Percentiles rank a stretch among this genome's conserved stretches.
Evolutionary conservation across 2,797 vertebrate genomes (phyloP).

Genomic region (Pelochelys cantorii): DNA sequence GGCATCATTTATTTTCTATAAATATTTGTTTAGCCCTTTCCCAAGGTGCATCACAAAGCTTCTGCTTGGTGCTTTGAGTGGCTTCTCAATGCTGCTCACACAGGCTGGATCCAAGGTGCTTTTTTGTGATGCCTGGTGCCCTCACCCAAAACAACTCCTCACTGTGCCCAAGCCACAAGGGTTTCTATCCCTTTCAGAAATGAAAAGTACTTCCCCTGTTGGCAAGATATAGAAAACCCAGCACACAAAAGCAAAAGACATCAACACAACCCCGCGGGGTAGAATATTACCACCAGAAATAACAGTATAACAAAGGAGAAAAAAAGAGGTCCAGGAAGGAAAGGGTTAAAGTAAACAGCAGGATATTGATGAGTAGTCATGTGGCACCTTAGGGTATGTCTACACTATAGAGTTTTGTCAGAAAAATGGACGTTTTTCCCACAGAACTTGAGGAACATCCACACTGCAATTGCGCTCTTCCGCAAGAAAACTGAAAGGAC

Average conservation of each 20-base stretch:
- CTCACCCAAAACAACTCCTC: neutral
- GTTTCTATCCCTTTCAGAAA: neutral
- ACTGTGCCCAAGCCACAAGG: neutral
- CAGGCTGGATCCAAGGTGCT: neutral
- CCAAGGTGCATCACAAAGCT: neutral
- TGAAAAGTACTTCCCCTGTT: neutral
- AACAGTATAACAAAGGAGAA: neutral
- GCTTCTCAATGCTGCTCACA: neutral
- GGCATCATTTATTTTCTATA: constrained; percentile 74
- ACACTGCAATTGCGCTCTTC: too few relatives aligned
- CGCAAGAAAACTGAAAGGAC: too few relatives aligned
- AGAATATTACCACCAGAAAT: neutral
- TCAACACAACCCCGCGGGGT: neutral
- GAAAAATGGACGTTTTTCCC: too few relatives aligned
- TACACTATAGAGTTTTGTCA: too few relatives aligned
- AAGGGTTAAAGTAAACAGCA: neutral
- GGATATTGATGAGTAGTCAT: neutral
- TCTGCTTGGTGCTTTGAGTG: neutral
- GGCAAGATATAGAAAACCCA: neutral
- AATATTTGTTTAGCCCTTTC: constrained; percentile 49
- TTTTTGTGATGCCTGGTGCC: neutral
- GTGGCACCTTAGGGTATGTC: too few relatives aligned
- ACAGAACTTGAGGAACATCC: too few relatives aligned
- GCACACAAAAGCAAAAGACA: neutral
- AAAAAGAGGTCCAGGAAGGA: neutral